phyloP scores from a whole-genome alignment of 2,888 invertebrate genomes.

The Caenorhabditis uteleia region DNA sequence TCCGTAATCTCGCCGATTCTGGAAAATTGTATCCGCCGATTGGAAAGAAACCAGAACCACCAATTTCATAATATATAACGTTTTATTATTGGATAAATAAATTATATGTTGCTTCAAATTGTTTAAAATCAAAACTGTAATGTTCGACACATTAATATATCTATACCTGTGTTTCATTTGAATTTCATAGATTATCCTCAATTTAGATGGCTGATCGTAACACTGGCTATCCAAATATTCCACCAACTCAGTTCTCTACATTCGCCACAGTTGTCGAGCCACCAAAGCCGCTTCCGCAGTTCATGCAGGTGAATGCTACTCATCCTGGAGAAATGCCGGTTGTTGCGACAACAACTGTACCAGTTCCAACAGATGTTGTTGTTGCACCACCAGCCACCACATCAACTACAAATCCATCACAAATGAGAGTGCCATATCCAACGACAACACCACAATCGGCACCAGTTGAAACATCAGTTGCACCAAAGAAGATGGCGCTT shows the following conservation, averaged over 20 bases:
- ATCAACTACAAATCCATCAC: background rate
- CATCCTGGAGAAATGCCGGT: slow-evolving; percentile 30
- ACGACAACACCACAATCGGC: slow-evolving; percentile 18
- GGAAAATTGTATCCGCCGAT: slow-evolving; percentile 64
- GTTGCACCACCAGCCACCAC: background rate
- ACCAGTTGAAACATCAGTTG: slow-evolving; percentile 5
- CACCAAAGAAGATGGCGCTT: slow-evolving; percentile 35
- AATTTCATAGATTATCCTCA: background rate
- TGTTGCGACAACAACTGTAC: background rate
- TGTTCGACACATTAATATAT: background rate
- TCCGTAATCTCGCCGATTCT: slow-evolving; percentile 45
- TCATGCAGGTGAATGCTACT: slow-evolving; percentile 15
- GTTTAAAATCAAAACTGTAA: no score
- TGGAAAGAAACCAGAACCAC: slow-evolving; percentile 16
- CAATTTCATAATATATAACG: no score
- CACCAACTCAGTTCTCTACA: slow-evolving; percentile 44
- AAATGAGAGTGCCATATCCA: slow-evolving; percentile 47
- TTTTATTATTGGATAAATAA: no score
- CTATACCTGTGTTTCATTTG: no score
- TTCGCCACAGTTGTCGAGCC: slow-evolving; percentile 42
- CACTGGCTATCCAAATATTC: slow-evolving; percentile 36
- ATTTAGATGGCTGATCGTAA: slow-evolving; percentile 14
- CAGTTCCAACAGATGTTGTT: background rate
- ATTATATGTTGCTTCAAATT: no score
- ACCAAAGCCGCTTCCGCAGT: slow-evolving; percentile 29